These are phyloP conservation scores for Typhlomys cinereus DNA, from an alignment of 2,113 vertebrate genomes.

Conservation along the genomic window DNA sequence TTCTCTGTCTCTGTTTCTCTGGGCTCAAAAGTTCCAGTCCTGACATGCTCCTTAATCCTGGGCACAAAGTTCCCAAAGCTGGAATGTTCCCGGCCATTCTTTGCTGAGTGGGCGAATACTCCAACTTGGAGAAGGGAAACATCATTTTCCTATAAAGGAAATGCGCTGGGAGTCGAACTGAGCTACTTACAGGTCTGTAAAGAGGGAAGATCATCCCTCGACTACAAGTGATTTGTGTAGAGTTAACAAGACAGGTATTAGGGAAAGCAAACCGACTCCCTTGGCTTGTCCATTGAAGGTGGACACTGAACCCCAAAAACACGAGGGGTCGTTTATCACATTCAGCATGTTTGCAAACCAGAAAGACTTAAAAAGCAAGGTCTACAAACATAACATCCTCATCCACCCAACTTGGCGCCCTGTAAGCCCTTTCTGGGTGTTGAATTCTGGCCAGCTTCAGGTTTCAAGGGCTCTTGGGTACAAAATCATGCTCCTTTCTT, in stretches of 20 bases:
- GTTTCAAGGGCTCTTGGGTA: not conserved
- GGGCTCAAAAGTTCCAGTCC: slow-evolving; percentile 3
- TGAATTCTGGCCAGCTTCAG: not conserved
- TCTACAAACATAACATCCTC: fast-evolving
- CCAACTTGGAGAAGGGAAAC: not conserved
- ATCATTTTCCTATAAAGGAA: not conserved
- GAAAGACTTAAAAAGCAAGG: not conserved
- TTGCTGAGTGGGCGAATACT: not conserved
- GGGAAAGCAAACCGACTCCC: not conserved
- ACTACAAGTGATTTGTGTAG: not conserved
- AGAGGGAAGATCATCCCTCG: fast-evolving
- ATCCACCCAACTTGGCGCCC: no score
- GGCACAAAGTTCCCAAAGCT: not conserved
- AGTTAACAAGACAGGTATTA: not conserved
- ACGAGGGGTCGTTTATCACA: not conserved
- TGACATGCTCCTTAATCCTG: not conserved
- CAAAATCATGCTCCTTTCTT: not conserved
- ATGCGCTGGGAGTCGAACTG: not conserved
- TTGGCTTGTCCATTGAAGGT: not conserved
- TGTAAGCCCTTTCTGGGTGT: no score
- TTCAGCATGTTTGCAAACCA: not conserved
- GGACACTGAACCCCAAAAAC: not conserved
- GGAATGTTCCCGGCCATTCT: not conserved
- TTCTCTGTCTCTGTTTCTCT: not conserved
- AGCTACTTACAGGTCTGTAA: not conserved